Evolutionary conservation across 2,888 invertebrate genomes (phyloP).

Genomic region (Charanyca ferruginea): DNA sequence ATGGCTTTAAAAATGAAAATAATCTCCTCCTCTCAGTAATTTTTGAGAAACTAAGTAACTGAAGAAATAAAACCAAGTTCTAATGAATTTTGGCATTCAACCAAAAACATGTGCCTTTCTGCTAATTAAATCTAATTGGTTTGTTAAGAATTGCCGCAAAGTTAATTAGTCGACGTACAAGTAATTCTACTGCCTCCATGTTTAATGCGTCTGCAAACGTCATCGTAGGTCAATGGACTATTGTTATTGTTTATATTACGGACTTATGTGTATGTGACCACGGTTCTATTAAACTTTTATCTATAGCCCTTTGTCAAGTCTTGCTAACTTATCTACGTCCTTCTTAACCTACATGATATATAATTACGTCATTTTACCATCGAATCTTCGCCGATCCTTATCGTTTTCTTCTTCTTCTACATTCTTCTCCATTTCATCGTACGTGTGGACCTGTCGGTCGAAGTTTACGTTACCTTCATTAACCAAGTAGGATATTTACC

Average conservation of each 20-base stretch:
- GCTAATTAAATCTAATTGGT: slow-evolving; percentile 1
- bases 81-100: neutral
- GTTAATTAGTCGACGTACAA: slow-evolving; percentile 25
- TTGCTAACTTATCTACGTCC: no score
- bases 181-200: slow-evolving; percentile 10
- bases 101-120: neutral
- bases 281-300: neutral
- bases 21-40: neutral
- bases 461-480: no score
- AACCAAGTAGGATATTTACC: no score
- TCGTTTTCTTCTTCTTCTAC: no score
- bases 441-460: no score
- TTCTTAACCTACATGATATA: no score
- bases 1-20: neutral
- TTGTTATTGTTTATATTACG: slow-evolving; percentile 8
- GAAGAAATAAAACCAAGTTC: neutral
- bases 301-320: neutral
- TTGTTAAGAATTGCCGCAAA: slow-evolving; percentile 6
- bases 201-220: slow-evolving; percentile 13
- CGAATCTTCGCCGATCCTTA: no score
- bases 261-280: neutral
- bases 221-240: slow-evolving; percentile 34
- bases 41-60: no score
- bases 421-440: no score
- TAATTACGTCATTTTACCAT: no score